Evolutionary conservation across 2,888 invertebrate genomes (phyloP), one percentile per base, ranked within the genome.

Genomic region (Andrena dorsata): DNA sequence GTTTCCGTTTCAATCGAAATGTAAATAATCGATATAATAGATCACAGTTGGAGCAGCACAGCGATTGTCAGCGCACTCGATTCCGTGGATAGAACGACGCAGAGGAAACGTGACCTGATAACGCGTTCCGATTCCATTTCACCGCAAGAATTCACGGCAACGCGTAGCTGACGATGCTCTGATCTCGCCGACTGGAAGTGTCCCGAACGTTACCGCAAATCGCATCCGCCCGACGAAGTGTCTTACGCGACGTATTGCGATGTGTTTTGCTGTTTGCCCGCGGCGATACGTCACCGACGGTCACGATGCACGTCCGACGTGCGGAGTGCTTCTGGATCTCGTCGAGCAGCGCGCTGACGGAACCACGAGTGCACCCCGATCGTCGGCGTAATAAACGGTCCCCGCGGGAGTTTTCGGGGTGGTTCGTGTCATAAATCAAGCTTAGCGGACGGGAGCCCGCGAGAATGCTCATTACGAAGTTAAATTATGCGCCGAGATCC

Each of bases 401-500:
- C 16, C 26, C 49, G 58, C 5, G 20, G 64, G 56, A 10, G 23
- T 56, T n/a, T n/a, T 41, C 66, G 41, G 47, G 13, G 51, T 76
- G 49, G 10, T 28, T 13, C 10, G 28, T 8, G 58, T 23, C 47
- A 23, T 49, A 80, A 72, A 72, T 69, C 68, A 66, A 49, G n/a
- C 32, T 23, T 23, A 30, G 47, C 35, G 26, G 58, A 61, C 35
- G 32, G 63, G 53, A 66, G 58, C 77, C 51, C 53, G 60, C 30
- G 63, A 35, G 66, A 32, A 41, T 23, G 6, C 75, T 75, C 47
- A 61, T 84, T 84, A 82, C 70, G 64, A 63, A 72, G 80, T 83
- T 77, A 83, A 85, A 84, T 88, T 85, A 86, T 82, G 76, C 74
- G 58, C 47, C 70, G 72, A 56, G 76, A 78, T 86, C 72, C 65